phyloP scores from a whole-genome alignment of 2,797 vertebrate species.

The Sebastes melanostomus region DNA sequence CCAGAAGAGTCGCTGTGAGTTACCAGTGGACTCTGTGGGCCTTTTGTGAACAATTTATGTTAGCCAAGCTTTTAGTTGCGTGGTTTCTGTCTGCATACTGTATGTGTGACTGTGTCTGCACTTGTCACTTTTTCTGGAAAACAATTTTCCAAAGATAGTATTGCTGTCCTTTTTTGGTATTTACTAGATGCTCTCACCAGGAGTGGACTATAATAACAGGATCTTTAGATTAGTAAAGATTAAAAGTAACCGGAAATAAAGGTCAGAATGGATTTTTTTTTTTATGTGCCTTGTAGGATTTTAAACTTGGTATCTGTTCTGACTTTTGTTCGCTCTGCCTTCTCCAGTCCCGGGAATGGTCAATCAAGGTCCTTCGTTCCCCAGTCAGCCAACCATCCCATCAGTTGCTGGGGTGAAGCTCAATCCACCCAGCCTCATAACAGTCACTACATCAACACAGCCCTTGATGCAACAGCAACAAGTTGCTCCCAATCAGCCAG shows the following conservation, averaged over 20 bases:
- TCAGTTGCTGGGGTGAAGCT: conserved; percentile 81
- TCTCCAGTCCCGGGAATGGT: conserved; percentile 68
- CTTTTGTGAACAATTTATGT: conserved; percentile 26
- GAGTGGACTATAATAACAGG: not conserved
- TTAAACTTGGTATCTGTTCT: not conserved
- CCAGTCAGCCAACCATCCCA: conserved; percentile 75
- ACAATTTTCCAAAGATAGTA: not conserved
- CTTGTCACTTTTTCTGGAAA: not conserved
- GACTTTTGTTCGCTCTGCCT: not conserved
- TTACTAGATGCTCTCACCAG: not conserved
- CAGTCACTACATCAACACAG: conserved; percentile 81
- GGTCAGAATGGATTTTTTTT: not conserved
- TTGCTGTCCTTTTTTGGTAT: not conserved
- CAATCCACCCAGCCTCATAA: conserved; percentile 83
- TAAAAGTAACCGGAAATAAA: not conserved
- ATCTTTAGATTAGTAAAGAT: not conserved
- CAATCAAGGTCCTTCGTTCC: conserved; percentile 77
- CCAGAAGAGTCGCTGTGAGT: conserved; percentile 91
- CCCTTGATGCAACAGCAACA: conserved; percentile 75
- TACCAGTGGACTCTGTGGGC: not conserved
- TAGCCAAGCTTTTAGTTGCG: conserved; percentile 14
- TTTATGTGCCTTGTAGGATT: not conserved
- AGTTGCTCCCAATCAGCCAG: conserved; percentile 67
- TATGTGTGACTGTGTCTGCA: not conserved
- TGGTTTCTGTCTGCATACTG: not conserved